Conservation (phyloP, 2,113 vertebrate genomes). For the Amblyopsis rosae region DNA sequence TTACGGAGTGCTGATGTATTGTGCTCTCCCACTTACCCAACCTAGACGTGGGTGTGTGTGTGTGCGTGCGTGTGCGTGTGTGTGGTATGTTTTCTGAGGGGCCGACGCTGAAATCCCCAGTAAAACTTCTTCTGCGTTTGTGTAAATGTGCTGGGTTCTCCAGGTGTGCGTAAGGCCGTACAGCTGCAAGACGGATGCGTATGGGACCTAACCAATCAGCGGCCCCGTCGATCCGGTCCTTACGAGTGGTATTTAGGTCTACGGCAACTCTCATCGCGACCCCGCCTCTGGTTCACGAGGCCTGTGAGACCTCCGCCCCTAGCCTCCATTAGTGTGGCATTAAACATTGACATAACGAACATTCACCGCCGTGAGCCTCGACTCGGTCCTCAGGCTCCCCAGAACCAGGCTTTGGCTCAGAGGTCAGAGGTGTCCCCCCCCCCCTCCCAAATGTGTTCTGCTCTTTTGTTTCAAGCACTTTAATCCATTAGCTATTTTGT, state of each 20-base stretch:
- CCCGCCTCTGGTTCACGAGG: not conserved
- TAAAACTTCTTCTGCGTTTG: constrained; percentile 17
- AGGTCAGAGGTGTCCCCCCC: constrained; percentile 23
- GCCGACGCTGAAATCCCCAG: not conserved
- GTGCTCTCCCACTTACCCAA: constrained; percentile 7
- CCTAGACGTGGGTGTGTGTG: constrained; percentile 8
- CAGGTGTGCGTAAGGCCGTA: constrained; percentile 32
- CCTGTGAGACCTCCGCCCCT: not conserved
- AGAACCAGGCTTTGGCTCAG: not conserved
- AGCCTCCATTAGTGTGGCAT: not conserved
- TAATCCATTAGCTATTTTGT: too few species aligned
- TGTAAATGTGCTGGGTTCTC: constrained; percentile 2
- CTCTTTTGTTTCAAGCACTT: too few species aligned
- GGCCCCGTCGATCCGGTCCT: not conserved
- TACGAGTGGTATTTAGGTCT: not conserved
- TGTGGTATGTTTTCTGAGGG: constrained; percentile 33
- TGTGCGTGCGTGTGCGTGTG: constrained; percentile 22
- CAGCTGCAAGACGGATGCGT: constrained; percentile 33
- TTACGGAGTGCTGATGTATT: constrained; percentile 36
- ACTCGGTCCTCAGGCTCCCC: too few species aligned
- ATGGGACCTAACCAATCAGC: constrained; percentile 20
- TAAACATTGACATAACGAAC: not conserved
- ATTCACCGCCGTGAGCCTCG: too few species aligned
- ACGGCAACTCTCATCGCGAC: constrained; percentile 3
- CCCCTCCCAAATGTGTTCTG: not conserved